phyloP scores from a whole-genome alignment of 2,797 vertebrate species.

The Periparus ater region DNA sequence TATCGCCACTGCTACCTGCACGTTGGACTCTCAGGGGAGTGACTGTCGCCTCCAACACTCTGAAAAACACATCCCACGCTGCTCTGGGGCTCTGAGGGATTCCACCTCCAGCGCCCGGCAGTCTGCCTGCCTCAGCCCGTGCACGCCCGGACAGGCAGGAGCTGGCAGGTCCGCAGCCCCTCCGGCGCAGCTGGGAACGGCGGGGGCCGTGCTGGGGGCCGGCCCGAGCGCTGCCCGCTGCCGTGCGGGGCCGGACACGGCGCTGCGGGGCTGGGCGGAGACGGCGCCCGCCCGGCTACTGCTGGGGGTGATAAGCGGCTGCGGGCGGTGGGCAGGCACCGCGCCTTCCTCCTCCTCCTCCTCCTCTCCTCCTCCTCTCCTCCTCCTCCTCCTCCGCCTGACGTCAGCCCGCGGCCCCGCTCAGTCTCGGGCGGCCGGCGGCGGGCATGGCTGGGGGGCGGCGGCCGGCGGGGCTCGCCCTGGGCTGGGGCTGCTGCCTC shows the following conservation, averaged over 20 bases:
- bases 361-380: background rate
- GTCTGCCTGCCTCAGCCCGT: background rate
- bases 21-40: background rate
- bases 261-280: background rate
- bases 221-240: background rate
- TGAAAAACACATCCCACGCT: background rate
- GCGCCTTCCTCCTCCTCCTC: background rate
- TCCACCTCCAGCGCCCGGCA: background rate
- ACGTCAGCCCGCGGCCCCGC: slow-evolving; percentile 35
- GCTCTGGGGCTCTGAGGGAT: rapidly evolving
- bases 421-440: slow-evolving; percentile 17
- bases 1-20: background rate
- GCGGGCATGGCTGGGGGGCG: slow-evolving; percentile 25
- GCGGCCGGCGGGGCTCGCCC: background rate
- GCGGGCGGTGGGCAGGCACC: slow-evolving; percentile 21
- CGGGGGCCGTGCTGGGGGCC: background rate
- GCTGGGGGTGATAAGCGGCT: background rate
- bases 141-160: background rate
- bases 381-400: background rate
- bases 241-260: background rate
- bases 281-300: background rate
- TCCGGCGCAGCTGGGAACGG: background rate
- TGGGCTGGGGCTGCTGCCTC: slow-evolving; percentile 19
- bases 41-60: background rate
- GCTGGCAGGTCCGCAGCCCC: background rate